A percentile compares a stretch with the other conserved stretches of the same genome.
phyloP scores from a whole-genome alignment of 2,888 invertebrate species.

The Lathronympha strigana region DNA sequence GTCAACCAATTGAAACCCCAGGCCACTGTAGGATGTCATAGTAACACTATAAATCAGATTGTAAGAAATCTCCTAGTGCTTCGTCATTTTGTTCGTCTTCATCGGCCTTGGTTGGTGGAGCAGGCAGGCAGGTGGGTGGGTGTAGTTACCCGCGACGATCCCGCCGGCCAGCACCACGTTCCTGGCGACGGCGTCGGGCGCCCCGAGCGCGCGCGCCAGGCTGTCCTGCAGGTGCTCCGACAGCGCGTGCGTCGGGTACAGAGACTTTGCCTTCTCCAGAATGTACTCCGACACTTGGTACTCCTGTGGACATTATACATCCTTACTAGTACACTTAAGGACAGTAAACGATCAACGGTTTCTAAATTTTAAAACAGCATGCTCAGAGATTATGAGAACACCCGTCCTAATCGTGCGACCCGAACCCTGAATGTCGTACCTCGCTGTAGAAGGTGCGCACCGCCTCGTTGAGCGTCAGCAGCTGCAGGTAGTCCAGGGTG shows the following conservation, averaged over 20 bases:
- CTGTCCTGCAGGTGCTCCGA: conserved; percentile 74
- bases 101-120: too few relatives aligned
- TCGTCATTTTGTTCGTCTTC: too few relatives aligned
- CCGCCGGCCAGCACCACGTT: conserved; percentile 82
- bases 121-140: background rate
- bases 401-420: too few relatives aligned
- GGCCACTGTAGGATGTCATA: too few relatives aligned
- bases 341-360: too few relatives aligned
- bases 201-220: conserved; percentile 84
- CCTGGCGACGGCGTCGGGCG: conserved; percentile 79
- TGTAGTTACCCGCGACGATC: conserved; percentile 78
- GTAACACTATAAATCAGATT: too few relatives aligned
- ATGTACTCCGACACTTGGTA: conserved; percentile 69
- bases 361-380: too few relatives aligned
- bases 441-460: conserved; percentile 74
- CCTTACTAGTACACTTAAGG: background rate
- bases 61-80: too few relatives aligned
- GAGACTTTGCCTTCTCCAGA: conserved; percentile 61
- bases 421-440: background rate
- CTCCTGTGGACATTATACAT: conserved; percentile 15
- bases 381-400: too few relatives aligned
- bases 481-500: conserved; percentile 72
- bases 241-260: conserved; percentile 60
- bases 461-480: conserved; percentile 84
- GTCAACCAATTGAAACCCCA: too few relatives aligned